Evolutionary conservation across 2,797 vertebrate genomes (phyloP).

Genomic region (Acanthornis magna): DNA sequence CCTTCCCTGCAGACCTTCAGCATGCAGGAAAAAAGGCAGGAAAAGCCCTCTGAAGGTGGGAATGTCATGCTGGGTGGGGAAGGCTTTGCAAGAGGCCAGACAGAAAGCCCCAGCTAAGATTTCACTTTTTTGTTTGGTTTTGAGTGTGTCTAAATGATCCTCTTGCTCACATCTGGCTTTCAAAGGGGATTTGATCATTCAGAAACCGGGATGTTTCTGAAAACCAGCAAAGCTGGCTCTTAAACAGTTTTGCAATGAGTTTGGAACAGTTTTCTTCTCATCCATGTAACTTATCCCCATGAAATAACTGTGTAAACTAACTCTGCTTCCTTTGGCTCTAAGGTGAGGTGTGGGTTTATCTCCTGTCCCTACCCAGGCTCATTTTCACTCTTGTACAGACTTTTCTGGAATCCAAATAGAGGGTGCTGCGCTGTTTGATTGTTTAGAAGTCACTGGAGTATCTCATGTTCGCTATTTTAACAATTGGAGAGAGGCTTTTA

Average conservation of each 20-base stretch:
- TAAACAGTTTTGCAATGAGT: not conserved
- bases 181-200: not conserved
- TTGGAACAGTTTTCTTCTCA: not conserved
- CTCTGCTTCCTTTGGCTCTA: not conserved
- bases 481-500: slow-evolving; percentile 60
- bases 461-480: slow-evolving; percentile 56
- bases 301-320: not conserved
- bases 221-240: not conserved
- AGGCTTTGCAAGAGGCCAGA: not conserved
- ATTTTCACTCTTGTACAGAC: not conserved
- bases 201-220: not conserved
- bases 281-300: accelerated
- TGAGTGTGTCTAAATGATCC: not conserved
- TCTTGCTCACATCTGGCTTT: not conserved
- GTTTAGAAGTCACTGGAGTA: slow-evolving; percentile 60
- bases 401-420: not conserved
- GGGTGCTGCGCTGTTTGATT: slow-evolving; percentile 24
- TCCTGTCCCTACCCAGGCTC: not conserved
- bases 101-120: not conserved
- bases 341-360: not conserved
- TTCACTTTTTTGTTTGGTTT: not conserved
- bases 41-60: not conserved
- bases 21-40: not conserved
- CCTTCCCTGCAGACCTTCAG: not conserved
- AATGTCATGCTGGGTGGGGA: accelerated